Percentiles rank a stretch among this genome's conserved stretches.
Evolutionary conservation across 2,113 vertebrate genomes (phyloP).

Genomic region (Pimephales promelas): DNA sequence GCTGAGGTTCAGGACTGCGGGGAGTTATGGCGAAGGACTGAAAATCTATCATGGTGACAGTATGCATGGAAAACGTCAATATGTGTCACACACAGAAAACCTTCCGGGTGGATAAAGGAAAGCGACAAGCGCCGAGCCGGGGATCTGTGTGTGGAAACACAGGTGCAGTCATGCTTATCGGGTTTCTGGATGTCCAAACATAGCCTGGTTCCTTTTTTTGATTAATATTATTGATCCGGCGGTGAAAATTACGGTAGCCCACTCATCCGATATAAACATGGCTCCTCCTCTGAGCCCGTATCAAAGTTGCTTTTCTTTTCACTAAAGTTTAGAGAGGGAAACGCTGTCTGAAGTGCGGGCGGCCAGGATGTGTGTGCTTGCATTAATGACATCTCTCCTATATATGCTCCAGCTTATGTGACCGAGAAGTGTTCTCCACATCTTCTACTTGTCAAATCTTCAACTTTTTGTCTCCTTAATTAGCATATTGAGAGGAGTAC

Average conservation of each 20-base stretch:
- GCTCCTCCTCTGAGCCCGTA: background rate
- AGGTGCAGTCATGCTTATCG: constrained; percentile 43
- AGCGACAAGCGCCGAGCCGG: constrained; percentile 37
- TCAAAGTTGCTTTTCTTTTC: constrained; percentile 28
- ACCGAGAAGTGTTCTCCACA: constrained; percentile 11
- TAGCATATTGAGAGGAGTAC: constrained; percentile 1
- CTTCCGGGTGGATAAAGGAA: constrained; percentile 49
- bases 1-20: constrained; percentile 34
- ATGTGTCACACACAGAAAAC: constrained; percentile 46
- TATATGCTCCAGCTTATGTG: background rate
- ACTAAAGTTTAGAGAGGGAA: constrained; percentile 11
- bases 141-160: constrained; percentile 4
- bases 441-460: constrained; percentile 25
- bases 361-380: background rate
- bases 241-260: constrained; percentile 21
- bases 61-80: constrained; percentile 49
- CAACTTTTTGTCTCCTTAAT: constrained; percentile 20
- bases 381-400: background rate
- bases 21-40: constrained; percentile 49
- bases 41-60: constrained; percentile 56
- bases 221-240: constrained; percentile 35
- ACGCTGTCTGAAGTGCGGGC: no score
- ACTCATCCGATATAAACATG: constrained; percentile 8
- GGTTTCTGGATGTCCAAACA: constrained; percentile 47
- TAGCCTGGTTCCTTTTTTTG: constrained; percentile 29